phyloP scores from a whole-genome alignment of 2,888 invertebrate genomes.

The Lasioglossum zephyrum region DNA sequence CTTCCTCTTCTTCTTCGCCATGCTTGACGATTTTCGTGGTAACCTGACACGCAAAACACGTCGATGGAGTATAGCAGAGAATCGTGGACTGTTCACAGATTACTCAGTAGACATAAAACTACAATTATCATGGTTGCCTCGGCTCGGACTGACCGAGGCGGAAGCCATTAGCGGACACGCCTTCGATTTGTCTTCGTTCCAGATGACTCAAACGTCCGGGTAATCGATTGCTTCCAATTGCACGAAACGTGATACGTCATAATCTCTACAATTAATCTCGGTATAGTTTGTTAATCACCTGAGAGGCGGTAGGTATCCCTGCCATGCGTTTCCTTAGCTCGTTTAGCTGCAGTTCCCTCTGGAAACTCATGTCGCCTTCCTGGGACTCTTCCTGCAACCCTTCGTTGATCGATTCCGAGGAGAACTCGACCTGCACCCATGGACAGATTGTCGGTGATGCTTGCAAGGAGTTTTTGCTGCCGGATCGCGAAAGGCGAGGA shows the following conservation, averaged over 20 bases:
- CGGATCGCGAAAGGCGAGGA: slow-evolving; percentile 79
- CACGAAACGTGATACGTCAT: slow-evolving; percentile 14
- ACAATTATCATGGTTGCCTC: slow-evolving; percentile 16
- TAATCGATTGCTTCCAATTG: slow-evolving; percentile 36
- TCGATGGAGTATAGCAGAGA: slow-evolving; percentile 17
- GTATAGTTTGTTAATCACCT: slow-evolving; percentile 67
- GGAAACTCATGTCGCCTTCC: slow-evolving; percentile 79
- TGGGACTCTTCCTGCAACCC: slow-evolving; percentile 76
- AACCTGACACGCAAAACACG: slow-evolving; percentile 58
- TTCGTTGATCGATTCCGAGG: slow-evolving; percentile 75
- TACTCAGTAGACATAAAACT: slow-evolving; percentile 1
- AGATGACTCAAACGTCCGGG: slow-evolving; percentile 41
- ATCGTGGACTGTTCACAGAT: neutral
- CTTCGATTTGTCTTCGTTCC: slow-evolving; percentile 64
- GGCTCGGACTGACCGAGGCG: slow-evolving; percentile 39
- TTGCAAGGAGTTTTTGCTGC: slow-evolving; percentile 76
- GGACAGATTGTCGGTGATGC: slow-evolving; percentile 80
- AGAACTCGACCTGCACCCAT: slow-evolving; percentile 82
- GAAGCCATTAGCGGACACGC: slow-evolving; percentile 65
- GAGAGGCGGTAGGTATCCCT: slow-evolving; percentile 72
- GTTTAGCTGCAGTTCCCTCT: slow-evolving; percentile 80
- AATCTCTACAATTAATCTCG: slow-evolving; percentile 4
- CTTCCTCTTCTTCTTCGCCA: slow-evolving; percentile 32
- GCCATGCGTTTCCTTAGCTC: slow-evolving; percentile 80
- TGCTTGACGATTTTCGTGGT: slow-evolving; percentile 49